phyloP scores from a whole-genome alignment of 2,113 vertebrate genomes.

The Athene cunicularia region DNA sequence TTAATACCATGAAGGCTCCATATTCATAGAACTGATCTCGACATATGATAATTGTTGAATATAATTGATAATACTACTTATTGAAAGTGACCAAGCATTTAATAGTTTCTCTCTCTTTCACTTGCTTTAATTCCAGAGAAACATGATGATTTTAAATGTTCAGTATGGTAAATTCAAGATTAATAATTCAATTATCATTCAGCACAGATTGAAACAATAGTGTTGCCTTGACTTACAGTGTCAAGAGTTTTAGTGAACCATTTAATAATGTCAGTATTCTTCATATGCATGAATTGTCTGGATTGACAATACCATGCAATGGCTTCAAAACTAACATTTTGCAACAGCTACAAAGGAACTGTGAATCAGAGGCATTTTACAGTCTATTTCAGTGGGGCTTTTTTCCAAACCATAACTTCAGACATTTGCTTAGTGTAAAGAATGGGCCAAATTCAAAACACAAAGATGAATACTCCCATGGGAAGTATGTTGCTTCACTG shows the following conservation, averaged over 20 bases:
- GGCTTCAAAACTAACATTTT: constrained; percentile 46
- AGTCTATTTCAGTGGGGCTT: not conserved
- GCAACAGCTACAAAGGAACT: constrained; percentile 20
- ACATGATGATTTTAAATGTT: constrained; percentile 52
- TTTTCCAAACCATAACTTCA: not conserved
- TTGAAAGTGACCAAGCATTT: constrained; percentile 68
- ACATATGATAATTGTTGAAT: constrained; percentile 56
- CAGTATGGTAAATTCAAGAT: constrained; percentile 53
- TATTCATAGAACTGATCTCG: constrained; percentile 38
- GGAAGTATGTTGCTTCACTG: not conserved
- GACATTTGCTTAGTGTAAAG: not conserved
- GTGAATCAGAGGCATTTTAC: not conserved
- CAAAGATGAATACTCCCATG: not conserved
- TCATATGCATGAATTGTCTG: not conserved
- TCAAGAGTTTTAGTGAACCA: constrained; percentile 47
- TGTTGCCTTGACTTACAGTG: constrained; percentile 1
- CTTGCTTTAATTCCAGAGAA: constrained; percentile 53
- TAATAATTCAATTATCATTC: constrained; percentile 74
- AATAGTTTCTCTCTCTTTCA: constrained; percentile 55
- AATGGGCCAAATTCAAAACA: not conserved
- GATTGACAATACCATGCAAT: constrained; percentile 3
- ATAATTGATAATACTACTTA: constrained; percentile 63
- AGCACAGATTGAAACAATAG: constrained; percentile 65
- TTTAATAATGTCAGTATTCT: constrained; percentile 55
- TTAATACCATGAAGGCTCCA: not conserved